Evolutionary conservation across 2,113 vertebrate genomes (phyloP).

Genomic region (Climacteris rufus): DNA sequence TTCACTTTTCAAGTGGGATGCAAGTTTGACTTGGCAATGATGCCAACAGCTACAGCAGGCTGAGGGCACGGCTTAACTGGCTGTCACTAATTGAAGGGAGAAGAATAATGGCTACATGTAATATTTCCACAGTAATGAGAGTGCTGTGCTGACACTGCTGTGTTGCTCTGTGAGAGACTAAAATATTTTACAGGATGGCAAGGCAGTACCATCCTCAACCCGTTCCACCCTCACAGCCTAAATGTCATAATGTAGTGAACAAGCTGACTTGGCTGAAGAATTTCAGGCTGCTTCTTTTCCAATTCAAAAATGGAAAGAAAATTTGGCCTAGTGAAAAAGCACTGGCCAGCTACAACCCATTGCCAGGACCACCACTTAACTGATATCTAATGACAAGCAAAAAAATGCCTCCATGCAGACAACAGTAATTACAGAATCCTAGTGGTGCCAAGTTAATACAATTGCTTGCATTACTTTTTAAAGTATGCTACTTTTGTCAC

Average conservation of each 20-base stretch:
- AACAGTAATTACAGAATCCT: background rate
- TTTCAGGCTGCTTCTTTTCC: slow-evolving; percentile 7
- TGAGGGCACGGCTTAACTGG: background rate
- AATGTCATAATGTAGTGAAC: slow-evolving; percentile 20
- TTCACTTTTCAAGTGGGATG: slow-evolving; percentile 17
- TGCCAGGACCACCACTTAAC: background rate
- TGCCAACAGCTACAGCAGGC: background rate
- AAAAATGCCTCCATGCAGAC: background rate
- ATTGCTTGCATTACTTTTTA: background rate
- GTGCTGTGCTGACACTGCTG: background rate
- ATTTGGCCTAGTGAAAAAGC: background rate
- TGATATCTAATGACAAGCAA: background rate
- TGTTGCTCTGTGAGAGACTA: background rate
- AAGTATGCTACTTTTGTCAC: background rate
- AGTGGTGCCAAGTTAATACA: background rate
- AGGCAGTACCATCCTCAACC: background rate
- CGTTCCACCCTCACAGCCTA: background rate
- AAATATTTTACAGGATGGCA: slow-evolving; percentile 20
- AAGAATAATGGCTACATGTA: slow-evolving; percentile 16
- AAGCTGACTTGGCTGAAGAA: slow-evolving; percentile 29
- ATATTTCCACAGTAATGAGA: slow-evolving; percentile 17
- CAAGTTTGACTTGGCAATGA: background rate
- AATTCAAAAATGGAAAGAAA: slow-evolving; percentile 23
- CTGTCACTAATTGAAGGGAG: slow-evolving; percentile 31
- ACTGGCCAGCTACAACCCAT: background rate